Percentiles rank a stretch among this genome's conserved stretches.
These are phyloP conservation scores for Lamellibrachia luymesi DNA, from an alignment of 1,140 invertebrate species.

Conservation along the genomic window DNA sequence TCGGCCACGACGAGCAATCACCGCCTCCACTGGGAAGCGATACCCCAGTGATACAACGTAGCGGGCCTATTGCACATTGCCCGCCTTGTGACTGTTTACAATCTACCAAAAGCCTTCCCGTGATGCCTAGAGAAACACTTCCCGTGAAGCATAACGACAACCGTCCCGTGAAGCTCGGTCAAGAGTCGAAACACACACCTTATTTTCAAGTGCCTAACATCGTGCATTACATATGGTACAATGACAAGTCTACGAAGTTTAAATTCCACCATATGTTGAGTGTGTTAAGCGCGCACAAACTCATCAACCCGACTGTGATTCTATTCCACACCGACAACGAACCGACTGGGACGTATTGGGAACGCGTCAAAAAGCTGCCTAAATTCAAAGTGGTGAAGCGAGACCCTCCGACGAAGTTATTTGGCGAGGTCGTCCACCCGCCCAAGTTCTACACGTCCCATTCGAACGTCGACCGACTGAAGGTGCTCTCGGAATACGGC, in stretches of 20 bases:
- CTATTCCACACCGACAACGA: slow-evolving; percentile 29
- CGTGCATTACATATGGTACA: slow-evolving; percentile 30
- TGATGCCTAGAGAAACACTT: background rate
- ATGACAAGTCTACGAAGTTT: background rate
- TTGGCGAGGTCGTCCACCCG: slow-evolving; percentile 23
- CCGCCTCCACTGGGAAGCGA: background rate
- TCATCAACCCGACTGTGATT: slow-evolving; percentile 23
- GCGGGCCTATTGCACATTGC: background rate
- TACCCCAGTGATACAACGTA: background rate
- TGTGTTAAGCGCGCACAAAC: slow-evolving; percentile 26
- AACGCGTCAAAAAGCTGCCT: slow-evolving; percentile 16
- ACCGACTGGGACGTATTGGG: slow-evolving; percentile 25
- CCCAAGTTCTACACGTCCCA: slow-evolving; percentile 29
- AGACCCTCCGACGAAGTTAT: slow-evolving; percentile 23
- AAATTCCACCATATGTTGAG: slow-evolving; percentile 28
- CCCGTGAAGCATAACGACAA: background rate
- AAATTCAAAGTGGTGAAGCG: slow-evolving; percentile 22
- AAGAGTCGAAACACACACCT: background rate
- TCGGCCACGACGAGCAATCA: background rate
- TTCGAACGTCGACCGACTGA: slow-evolving; percentile 30
- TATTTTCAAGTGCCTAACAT: slow-evolving; percentile 26
- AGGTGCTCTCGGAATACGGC: slow-evolving; percentile 28
- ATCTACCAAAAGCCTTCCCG: background rate
- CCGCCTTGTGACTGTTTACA: background rate
- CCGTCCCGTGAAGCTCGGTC: background rate